Evolutionary conservation across 2,113 vertebrate genomes (phyloP), one percentile per base, ranked within the genome.

Genomic region (Gadus chalcogrammus): DNA sequence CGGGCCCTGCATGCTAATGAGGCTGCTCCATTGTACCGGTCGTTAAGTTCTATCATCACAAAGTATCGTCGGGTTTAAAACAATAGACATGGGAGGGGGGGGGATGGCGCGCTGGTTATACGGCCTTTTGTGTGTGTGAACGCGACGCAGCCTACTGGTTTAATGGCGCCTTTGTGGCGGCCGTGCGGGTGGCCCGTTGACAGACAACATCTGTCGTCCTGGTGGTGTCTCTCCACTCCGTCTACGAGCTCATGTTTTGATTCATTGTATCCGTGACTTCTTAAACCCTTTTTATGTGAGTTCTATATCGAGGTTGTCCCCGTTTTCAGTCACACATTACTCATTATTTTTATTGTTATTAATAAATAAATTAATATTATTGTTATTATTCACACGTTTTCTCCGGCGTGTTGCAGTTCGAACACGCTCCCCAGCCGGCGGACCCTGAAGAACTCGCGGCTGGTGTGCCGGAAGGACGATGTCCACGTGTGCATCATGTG

Each of bases 401-500:
- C 17, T 20, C 61, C 27, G 64, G 1, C 15, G 55, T 64, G 61
- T 75, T 67, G 65, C 85, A 99, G 97, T 78, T 95, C 91, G 5
- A 97, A 94, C 85, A 97, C 95, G 0, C 88, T 98, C 71, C 95
- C 95, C 3, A 96, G 94, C 87, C 91, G 96, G 84, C 93, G 94
- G 84, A 95, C 96, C 0, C 86, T 98, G 85, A 98, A 97, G 86
- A 98, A 98, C 88, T 96, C 97, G 0, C 91, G 97, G 80, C 86
- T 99, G 79, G 93, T 99, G 72, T 97, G 95, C 91, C 96, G 97
- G 89, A 99, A 99, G 89, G 97, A 98, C 1, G 97, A 99, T 0
- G 96, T 98, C 61, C 96, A 98, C 0, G 96, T 99, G 55, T 99
- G 97, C 84, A 97, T 99, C 87, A 95, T 99, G 90, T 99, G 97